Percentiles rank a stretch among this genome's conserved stretches.
phyloP scores from a whole-genome alignment of 2,113 vertebrate species.

The Rattus rattus region DNA sequence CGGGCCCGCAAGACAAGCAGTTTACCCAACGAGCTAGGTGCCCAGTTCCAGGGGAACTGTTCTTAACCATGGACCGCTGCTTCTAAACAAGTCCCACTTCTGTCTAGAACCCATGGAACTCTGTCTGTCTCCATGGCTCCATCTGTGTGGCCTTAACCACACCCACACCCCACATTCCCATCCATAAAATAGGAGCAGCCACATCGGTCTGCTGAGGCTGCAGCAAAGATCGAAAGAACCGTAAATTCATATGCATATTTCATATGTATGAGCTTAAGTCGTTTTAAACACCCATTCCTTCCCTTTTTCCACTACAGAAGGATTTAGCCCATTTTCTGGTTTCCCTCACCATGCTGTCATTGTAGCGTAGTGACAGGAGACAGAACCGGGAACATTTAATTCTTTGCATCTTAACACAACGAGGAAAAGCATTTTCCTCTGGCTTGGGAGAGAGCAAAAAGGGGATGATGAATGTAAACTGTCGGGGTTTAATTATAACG shows the following conservation, averaged over 20 bases:
- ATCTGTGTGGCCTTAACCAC: background rate
- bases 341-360: background rate
- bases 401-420: background rate
- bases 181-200: background rate
- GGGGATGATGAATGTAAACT: slow-evolving; percentile 23
- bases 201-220: background rate
- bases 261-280: background rate
- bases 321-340: background rate
- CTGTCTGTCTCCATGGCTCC: background rate
- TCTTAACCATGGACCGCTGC: background rate
- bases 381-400: slow-evolving; percentile 1
- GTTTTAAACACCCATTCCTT: background rate
- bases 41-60: background rate
- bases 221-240: background rate
- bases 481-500: slow-evolving; percentile 59
- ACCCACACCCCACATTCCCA: background rate
- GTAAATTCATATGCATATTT: background rate
- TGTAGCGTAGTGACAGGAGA: background rate
- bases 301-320: background rate
- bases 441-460: slow-evolving; percentile 6
- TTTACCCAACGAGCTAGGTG: background rate
- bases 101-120: background rate
- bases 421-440: slow-evolving; percentile 40
- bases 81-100: background rate
- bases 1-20: too few species aligned